Percentiles rank a stretch among this genome's conserved stretches.
These are phyloP conservation scores for Cygnus olor DNA, from an alignment of 2,797 vertebrate species.

Conservation along the genomic window DNA sequence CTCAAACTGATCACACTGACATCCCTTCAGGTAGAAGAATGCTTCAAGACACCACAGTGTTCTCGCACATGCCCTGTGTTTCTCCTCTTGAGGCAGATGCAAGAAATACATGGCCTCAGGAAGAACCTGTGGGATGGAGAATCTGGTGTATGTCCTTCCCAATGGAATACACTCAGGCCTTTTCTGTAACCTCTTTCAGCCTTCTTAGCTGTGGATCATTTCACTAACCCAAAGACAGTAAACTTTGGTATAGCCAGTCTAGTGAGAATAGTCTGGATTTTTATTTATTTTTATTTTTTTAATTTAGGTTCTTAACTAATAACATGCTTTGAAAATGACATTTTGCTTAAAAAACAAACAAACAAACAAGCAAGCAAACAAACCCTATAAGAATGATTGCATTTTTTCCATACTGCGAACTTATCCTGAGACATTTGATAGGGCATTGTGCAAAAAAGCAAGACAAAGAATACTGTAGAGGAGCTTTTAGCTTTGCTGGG, in stretches of 20 bases:
- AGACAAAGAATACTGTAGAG: background rate
- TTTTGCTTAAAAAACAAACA: background rate
- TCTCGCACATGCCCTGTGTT: background rate
- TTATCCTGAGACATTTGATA: background rate
- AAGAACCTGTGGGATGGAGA: background rate
- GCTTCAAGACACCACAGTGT: background rate
- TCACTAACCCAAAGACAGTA: background rate
- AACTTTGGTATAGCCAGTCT: background rate
- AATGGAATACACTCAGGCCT: background rate
- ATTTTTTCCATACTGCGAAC: background rate
- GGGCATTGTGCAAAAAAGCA: background rate
- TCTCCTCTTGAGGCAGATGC: background rate
- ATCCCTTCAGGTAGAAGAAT: background rate
- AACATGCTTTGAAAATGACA: background rate
- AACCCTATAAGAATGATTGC: background rate
- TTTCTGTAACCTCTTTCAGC: background rate
- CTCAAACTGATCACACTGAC: background rate
- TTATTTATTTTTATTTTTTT: background rate
- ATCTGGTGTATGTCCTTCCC: background rate
- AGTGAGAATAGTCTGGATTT: background rate
- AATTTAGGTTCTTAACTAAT: background rate
- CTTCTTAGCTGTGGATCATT: background rate
- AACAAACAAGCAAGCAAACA: background rate
- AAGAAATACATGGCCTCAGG: background rate
- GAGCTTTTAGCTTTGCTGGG: background rate